A percentile compares a stretch with the other conserved stretches of the same genome.
phyloP scores from a whole-genome alignment of 2,113 vertebrate species.

The Hydropotes inermis region DNA sequence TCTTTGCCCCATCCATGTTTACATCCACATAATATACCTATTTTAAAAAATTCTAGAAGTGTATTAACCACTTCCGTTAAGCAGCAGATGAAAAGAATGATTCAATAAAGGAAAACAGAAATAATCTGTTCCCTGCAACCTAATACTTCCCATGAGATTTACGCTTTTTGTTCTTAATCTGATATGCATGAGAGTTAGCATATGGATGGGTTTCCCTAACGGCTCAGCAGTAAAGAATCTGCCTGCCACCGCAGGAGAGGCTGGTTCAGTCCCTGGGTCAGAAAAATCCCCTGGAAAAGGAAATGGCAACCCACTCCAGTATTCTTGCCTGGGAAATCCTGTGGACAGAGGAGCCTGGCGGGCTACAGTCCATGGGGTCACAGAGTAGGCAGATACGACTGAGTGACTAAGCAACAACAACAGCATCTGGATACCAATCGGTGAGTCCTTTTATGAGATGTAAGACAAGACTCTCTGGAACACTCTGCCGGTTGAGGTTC shows the following conservation, averaged over 20 bases:
- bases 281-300: not conserved
- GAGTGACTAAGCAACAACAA: not conserved
- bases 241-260: not conserved
- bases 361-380: not conserved
- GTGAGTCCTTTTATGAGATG: slow-evolving; percentile 32
- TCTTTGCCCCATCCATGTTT: not conserved
- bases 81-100: not conserved
- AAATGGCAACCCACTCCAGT: not conserved
- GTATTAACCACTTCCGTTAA: not conserved
- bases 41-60: not conserved
- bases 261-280: not conserved
- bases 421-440: slow-evolving; percentile 57
- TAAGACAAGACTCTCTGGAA: slow-evolving; percentile 23
- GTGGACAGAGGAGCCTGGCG: not conserved
- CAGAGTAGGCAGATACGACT: rapidly evolving
- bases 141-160: not conserved
- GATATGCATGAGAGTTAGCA: slow-evolving; percentile 60
- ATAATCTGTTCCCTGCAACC: not conserved
- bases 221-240: not conserved
- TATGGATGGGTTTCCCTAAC: not conserved
- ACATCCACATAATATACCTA: not conserved
- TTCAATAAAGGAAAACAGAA: not conserved
- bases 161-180: slow-evolving; percentile 55
- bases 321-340: not conserved
- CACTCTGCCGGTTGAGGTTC: not conserved